These are phyloP conservation scores for Bimastos eiseni DNA, from an alignment of 2,888 invertebrate genomes.

Conservation along the genomic window DNA sequence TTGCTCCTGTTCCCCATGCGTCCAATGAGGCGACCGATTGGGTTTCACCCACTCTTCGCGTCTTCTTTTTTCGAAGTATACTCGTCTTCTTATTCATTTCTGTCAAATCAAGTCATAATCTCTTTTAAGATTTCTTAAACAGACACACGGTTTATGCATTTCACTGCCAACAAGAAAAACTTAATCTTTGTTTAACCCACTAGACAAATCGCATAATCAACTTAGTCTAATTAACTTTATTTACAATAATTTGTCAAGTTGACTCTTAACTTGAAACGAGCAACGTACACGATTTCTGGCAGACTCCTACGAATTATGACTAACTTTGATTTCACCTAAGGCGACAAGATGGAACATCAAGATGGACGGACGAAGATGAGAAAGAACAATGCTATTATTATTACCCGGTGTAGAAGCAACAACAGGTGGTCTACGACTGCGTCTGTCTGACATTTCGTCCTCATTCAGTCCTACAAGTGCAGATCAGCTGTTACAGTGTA, in stretches of 20 bases:
- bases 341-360: too few relatives aligned
- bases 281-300: too few relatives aligned
- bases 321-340: too few relatives aligned
- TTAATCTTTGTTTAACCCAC: too few relatives aligned
- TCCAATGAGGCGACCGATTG: background rate
- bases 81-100: background rate
- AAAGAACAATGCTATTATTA: background rate
- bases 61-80: constrained; percentile 18
- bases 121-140: background rate
- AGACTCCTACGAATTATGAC: too few relatives aligned
- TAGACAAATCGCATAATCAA: too few relatives aligned
- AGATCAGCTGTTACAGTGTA: background rate
- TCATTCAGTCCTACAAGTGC: background rate
- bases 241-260: too few relatives aligned
- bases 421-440: background rate
- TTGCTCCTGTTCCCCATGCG: background rate
- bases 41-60: background rate
- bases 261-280: too few relatives aligned
- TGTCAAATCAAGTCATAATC: background rate
- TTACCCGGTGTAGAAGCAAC: background rate
- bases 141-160: too few relatives aligned
- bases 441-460: background rate
- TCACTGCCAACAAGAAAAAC: too few relatives aligned
- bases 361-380: background rate
- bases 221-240: too few relatives aligned